Base-by-base conservation (phyloP, 2,797 vertebrate genomes). In the Nyctibius grandis region DNA sequence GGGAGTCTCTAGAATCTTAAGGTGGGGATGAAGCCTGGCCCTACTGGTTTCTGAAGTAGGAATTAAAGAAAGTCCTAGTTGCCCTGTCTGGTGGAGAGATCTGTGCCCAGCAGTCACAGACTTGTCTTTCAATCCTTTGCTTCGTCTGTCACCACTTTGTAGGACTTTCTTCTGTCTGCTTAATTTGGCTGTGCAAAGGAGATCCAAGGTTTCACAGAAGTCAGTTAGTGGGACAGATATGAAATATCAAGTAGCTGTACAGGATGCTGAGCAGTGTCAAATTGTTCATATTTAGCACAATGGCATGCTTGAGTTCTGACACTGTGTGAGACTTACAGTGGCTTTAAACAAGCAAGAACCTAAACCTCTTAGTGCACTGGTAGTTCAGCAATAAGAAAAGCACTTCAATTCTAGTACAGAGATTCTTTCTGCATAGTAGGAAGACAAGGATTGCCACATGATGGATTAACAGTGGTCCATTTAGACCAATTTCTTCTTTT, bases 401-500 rank as follows among this genome's bases (percentile, higher is more conserved):
- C 10, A 15, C 22, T 74, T 80, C 9, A n/a, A 1, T 53, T 88
- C 33, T 21, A 53, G 20, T 36, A 56, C 9, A 89, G 56, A 79
- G 15, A 76, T 22, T 53, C 85, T 77, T 34, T 56, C 33, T 77
- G 33, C 5, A 5, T 36, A 42, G 33, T 28, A 54, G 21, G 42
- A 68, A 60, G 22, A 70, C 5, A 74, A 65, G 23, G 10, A 72
- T 63, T 68, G 23, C 12, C 36, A 51, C 5, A 48, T 31, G 19
- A 40, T 48, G n/a, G 26, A 70, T 84, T n/a, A 65, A 59, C 4
- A 33, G 23, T 34, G 19, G 19, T 28, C 16, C 38, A 12, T 64
- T 88, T 68, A 90, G 36, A 34, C 26, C 15, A 53, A 45, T 33
- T 68, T 85, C 9, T 91, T 77, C 40, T 70, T 83, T 87, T 77